Base-by-base conservation (phyloP, 2,797 vertebrate species). In the Accipiter badius region DNA sequence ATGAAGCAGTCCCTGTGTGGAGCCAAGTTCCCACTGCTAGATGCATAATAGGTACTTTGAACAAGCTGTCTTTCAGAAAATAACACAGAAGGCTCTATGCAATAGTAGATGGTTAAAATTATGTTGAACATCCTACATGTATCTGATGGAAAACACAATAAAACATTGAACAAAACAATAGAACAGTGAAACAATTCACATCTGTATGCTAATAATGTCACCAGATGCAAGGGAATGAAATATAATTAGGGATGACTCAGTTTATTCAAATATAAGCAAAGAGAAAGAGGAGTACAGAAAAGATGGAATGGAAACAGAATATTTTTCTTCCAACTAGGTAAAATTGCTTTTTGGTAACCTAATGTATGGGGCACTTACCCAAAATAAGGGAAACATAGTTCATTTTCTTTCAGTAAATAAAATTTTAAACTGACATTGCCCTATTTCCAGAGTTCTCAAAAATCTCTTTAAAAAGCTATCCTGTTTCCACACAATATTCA, bases 341-440 rank as follows among this genome's bases (percentile, higher is more conserved):
- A 7, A 29, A 1, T 4, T n/a, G 46, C 44, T 37, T 55, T 7
- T 7, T 4, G 2, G 5, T 26, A 65, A 52, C 3, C 4, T 71
- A 44, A n/a, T 11, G 7, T 62, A 44, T 19, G 15, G 4, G 6
- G 1, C 25, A 54, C 4, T 66, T 74, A 17, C 33, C 13, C 22
- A 70, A 92, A 78, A 46, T 5, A 73, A 18, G 3, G 11, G 26
- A 49, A 54, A 66, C 4, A 26, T 19, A 26, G 25, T 62, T 46
- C 0, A 49, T 55, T 83, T 80, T 69, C 40, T 80, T 61, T 54
- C 17, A 66, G 12, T 46, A 58, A 84, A 59, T 4, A 42, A 39
- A 16, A 57, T 35, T 89, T 90, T 62, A 79, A 76, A 17, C 11
- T 26, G 15, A 15, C 3, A 44, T 20, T 79, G 1, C 3, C 6